These are phyloP conservation scores for Pyrocephalus nanus DNA, from an alignment of 2,797 vertebrate genomes.

Conservation along the genomic window DNA sequence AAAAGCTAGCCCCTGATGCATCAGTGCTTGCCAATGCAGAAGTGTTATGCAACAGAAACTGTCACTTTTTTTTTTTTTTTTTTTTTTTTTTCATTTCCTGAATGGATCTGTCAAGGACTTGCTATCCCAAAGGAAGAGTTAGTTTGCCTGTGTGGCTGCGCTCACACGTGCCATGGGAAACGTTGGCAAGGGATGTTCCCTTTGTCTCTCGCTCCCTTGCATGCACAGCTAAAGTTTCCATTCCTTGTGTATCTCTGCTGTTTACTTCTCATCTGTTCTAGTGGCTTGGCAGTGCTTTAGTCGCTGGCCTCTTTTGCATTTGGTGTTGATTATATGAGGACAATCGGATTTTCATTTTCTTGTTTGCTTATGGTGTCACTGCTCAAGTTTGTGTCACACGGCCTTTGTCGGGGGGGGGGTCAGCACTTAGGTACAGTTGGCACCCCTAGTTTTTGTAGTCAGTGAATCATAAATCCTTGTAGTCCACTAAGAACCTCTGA, in stretches of 20 bases:
- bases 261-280: constrained; percentile 62
- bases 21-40: not conserved
- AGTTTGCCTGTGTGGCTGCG: not conserved
- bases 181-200: constrained; percentile 1
- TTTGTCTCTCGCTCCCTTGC: constrained; percentile 12
- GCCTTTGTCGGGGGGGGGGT: not conserved
- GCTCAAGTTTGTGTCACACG: constrained; percentile 5
- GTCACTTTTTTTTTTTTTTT: not conserved
- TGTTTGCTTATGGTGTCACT: constrained; percentile 4
- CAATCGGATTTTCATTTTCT: constrained; percentile 48
- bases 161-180: not conserved
- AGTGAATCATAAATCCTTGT: not conserved
- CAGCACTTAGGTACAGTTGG: no score
- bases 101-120: not conserved
- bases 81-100: not conserved
- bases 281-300: constrained; percentile 71
- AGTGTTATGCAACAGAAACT: not conserved
- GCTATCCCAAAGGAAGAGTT: not conserved
- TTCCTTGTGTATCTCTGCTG: constrained; percentile 45
- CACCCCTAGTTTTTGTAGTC: not conserved
- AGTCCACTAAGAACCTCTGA: not conserved
- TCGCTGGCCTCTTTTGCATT: constrained; percentile 54
- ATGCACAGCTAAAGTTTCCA: constrained; percentile 40
- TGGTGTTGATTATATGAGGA: constrained; percentile 61
- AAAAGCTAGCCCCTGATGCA: not conserved